Percentiles rank a stretch among this genome's conserved stretches.
These are phyloP conservation scores for Sinhomidia bicolor DNA, from an alignment of 2,888 invertebrate genomes.

Conservation along the genomic window DNA sequence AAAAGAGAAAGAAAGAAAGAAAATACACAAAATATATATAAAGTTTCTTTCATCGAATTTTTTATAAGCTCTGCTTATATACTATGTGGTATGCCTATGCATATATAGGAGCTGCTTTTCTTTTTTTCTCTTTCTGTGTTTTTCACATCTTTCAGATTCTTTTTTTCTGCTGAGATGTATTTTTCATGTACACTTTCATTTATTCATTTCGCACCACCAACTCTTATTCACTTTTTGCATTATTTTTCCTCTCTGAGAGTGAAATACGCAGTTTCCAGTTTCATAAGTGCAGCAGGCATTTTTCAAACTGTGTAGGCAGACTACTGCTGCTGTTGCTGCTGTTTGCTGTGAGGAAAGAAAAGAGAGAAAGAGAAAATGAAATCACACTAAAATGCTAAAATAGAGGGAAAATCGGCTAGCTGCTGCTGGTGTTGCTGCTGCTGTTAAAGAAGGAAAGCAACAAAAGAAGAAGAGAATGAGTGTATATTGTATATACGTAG, in stretches of 20 bases:
- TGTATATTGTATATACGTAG: no score
- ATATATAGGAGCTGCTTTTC: no score
- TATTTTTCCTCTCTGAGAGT: neutral
- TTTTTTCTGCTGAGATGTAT: neutral
- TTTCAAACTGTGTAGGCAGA: neutral
- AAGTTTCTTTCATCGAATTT: neutral
- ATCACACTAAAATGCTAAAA: constrained; percentile 40
- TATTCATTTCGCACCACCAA: constrained; percentile 49
- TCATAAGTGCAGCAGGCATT: neutral
- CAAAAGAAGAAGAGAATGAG: neutral
- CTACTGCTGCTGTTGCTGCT: no score
- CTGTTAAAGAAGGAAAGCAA: neutral
- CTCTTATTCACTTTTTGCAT: constrained; percentile 21
- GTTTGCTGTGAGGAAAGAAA: neutral
- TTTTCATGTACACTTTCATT: constrained; percentile 47
- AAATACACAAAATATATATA: no score
- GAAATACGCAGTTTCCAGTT: neutral
- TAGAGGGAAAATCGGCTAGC: neutral
- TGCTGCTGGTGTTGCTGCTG: no score
- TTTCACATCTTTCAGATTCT: neutral
- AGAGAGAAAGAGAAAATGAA: constrained; percentile 37
- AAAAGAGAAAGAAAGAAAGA: neutral
- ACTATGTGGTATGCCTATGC: no score
- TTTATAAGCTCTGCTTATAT: no score
- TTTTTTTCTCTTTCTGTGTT: neutral